Evolutionary conservation across 53 echinoderm and acorn worm species (phyloP).

Genomic region (Henricia sp.): DNA sequence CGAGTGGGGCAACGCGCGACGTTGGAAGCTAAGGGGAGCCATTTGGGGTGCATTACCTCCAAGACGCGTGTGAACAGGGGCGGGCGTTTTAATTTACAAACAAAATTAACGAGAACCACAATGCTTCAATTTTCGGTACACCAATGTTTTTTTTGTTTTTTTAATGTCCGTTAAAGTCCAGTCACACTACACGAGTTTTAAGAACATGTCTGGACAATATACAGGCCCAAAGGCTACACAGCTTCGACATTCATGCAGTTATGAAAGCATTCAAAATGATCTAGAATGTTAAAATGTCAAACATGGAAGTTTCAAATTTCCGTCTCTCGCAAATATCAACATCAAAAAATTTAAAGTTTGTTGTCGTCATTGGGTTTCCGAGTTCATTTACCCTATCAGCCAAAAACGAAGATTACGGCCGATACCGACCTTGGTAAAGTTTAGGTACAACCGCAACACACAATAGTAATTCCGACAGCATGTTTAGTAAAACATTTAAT

Average conservation of each 20-base stretch:
- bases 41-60: too few relatives aligned
- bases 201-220: slow-evolving; percentile 50
- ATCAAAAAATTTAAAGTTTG: background rate
- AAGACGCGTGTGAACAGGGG: too few relatives aligned
- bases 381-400: background rate
- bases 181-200: slow-evolving; percentile 47
- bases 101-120: too few relatives aligned
- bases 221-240: slow-evolving; percentile 49
- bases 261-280: slow-evolving; percentile 18
- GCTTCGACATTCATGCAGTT: slow-evolving; percentile 57
- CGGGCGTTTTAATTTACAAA: too few relatives aligned
- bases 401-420: background rate
- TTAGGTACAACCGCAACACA: background rate
- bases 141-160: slow-evolving; percentile 44
- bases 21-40: too few relatives aligned
- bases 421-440: background rate
- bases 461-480: background rate
- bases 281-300: background rate
- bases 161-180: slow-evolving; percentile 56
- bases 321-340: slow-evolving; percentile 6
- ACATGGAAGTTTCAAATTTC: slow-evolving; percentile 6
- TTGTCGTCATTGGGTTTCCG: too few relatives aligned
- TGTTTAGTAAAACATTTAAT: too few relatives aligned
- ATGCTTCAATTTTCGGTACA: too few relatives aligned
- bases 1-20: too few relatives aligned